Base-by-base conservation (phyloP, 2,888 invertebrate species). In the Allacma fusca region DNA sequence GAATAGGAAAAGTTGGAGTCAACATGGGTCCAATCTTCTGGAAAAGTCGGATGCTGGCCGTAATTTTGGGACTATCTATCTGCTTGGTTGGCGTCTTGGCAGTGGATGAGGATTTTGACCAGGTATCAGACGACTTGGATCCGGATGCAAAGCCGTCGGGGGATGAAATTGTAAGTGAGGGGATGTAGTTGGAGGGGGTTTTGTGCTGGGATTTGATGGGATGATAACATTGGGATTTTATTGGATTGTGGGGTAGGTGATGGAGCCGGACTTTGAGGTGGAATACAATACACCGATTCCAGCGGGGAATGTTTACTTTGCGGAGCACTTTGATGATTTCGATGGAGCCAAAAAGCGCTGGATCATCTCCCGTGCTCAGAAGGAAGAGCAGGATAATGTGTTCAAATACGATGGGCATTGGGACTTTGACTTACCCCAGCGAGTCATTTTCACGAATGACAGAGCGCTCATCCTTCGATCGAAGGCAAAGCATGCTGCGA, bases 401-500 rank as follows among this genome's bases (percentile, higher is more conserved):
- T 93, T 97, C 16, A 97, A 97, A 88, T 98, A 98, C 87, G 96
- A 98, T 88, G 98, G 97, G 77, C 86, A 88, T 84, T 92, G 92
- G 90, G 87, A 89, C 84, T 87, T 96, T 5, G 96, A 95, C 87
- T 87, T 91, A 57, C 93, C 97, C 0, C 88, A 90, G 78, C 91
- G 91, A 82, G 92, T 93, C 85, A 91, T 93, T 19, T 90, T 97
- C 85, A 90, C 90, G 77, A 93, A 93, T 72, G 98, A 99, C 86
- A 88, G 91, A 78, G 97, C 96, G 19, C 88, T 98, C 50, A 94
- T 97, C 13, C 88, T 98, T 24, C 96, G 95, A 86, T 94, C 96
- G 0, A 96, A 96, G 88, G 98, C 98, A 0, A 95, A 97, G 85
- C 99, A 98, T 88, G 95, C 98, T 19, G 98, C 98, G 9, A 94